Evolutionary conservation across 1,140 invertebrate species (phyloP), one percentile per base, ranked within the genome.

Genomic region (Magallana gigas): DNA sequence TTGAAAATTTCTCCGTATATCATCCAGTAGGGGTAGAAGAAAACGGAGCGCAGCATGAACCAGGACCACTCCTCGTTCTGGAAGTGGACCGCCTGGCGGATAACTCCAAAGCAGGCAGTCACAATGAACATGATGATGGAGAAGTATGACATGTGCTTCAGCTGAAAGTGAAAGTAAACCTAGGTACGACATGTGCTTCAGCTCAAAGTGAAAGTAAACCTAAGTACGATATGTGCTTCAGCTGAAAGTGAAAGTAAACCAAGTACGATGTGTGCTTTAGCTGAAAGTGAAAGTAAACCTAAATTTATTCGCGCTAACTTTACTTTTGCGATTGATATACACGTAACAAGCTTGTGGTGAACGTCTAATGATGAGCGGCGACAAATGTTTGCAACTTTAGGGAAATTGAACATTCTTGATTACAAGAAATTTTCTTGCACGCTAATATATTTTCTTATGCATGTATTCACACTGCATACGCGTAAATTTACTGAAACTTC

Each of bases 1-100:
- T 98, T 98, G 95, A 98, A 99, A 85, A 99, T 98, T 96, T 99
- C 98, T 92, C 98, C 98, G 94, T 99, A 99, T 92, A 99, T 96
- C 98, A 99, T 99, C 95, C 99, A 99, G 94, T 99, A 96, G 59
- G 98, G 98, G 94, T 99, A 97, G 95, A 97, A 97, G 95, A 99
- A 98, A 85, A 99, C 97, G 95, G 99, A 97, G 95, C 97, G 96
- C 29, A 98, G 96, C 48, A 98, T 96, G 5, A 87, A 95, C 98
- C 98, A 99, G 88, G 96, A 96, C 8, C 98, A 97, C 90, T 98
- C 97, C 87, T 97, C 96, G 93, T 98, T 96, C 3, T 98, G 98
- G 94, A 97, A 97, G 16, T 98, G 96, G 92, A 99, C 98, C 0
- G 98, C 97, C 95, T 99, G 98, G 81, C 98, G 96, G 86, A 97